A percentile compares a stretch with the other conserved stretches of the same genome.
Evolutionary conservation across 2,113 vertebrate genomes (phyloP).

Genomic region (Seriola rivoliana): DNA sequence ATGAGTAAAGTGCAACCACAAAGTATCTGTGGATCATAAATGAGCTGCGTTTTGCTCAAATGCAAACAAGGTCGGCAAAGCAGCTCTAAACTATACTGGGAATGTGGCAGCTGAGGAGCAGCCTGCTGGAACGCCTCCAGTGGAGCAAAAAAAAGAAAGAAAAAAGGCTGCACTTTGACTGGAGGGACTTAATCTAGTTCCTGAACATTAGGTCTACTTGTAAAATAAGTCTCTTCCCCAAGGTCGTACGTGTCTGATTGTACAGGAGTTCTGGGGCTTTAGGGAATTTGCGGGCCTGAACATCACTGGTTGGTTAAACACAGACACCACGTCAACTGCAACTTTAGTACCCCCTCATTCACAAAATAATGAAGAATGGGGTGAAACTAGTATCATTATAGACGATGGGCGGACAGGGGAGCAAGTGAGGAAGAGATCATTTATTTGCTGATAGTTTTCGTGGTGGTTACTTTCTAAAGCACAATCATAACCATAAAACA

Average conservation of each 20-base stretch:
- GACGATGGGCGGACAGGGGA: no score
- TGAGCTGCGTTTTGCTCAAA: neutral
- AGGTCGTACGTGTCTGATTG: neutral
- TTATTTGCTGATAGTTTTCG: no score
- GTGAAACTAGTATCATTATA: no score
- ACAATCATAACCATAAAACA: no score
- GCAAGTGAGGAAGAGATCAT: no score
- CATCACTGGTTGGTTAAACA: neutral
- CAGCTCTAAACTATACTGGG: no score
- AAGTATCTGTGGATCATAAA: neutral
- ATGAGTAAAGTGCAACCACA: neutral
- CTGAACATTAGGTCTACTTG: neutral
- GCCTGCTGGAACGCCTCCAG: no score
- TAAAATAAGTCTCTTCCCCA: neutral
- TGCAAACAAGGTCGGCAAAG: neutral
- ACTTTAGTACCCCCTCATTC: no score
- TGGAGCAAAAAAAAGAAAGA: no score
- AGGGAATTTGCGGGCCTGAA: neutral
- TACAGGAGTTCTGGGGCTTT: neutral
- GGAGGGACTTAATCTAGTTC: neutral
- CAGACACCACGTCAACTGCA: neutral
- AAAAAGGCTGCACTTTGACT: neutral
- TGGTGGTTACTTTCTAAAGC: no score
- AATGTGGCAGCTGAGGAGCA: no score
- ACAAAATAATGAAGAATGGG: no score